phyloP scores from a whole-genome alignment of 2,797 vertebrate species.

The Sibirionetta formosa region DNA sequence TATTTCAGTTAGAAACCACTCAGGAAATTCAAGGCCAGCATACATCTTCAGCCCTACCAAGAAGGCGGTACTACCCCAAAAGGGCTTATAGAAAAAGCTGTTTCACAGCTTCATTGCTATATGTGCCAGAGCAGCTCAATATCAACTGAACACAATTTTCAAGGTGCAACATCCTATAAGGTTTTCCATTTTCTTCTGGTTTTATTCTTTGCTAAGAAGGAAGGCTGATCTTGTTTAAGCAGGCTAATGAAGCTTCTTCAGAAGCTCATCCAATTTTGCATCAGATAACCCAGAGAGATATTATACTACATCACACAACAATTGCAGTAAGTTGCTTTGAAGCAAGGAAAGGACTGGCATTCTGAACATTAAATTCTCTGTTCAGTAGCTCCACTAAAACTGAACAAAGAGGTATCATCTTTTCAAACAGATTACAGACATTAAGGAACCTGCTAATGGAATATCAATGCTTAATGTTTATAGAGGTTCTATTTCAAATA shows the following conservation, averaged over 20 bases:
- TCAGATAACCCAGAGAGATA: neutral
- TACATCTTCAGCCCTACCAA: accelerated
- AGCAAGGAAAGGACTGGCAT: neutral
- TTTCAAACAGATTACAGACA: neutral
- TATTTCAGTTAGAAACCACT: neutral
- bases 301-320: neutral
- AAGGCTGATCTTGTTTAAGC: neutral
- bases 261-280: neutral
- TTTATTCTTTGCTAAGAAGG: neutral
- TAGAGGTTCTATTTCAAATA: neutral
- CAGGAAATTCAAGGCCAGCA: neutral
- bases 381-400: neutral
- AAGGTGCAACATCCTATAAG: neutral
- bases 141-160: neutral
- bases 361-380: neutral
- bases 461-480: neutral
- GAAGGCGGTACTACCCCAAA: accelerated
- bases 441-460: neutral
- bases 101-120: accelerated
- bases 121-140: neutral
- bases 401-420: neutral
- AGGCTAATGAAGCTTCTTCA: neutral
- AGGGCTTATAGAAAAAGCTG: neutral
- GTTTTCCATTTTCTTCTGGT: neutral
- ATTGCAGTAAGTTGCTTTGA: neutral